These are phyloP conservation scores for Ammodytes dubius DNA, from an alignment of 2,113 vertebrate species.

Conservation along the genomic window DNA sequence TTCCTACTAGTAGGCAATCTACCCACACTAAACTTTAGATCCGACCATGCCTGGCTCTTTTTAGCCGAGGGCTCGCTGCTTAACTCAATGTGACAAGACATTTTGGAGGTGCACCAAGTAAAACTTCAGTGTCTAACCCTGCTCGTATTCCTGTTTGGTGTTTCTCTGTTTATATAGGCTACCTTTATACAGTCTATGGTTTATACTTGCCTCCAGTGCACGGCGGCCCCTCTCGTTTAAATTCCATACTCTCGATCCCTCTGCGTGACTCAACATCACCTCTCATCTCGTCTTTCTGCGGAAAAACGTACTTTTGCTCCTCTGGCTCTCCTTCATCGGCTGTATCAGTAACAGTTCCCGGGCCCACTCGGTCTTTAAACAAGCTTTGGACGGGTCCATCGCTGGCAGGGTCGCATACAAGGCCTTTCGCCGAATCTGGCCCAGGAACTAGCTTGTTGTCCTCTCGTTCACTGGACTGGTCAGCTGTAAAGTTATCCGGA, in stretches of 20 bases:
- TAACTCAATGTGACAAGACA: not conserved
- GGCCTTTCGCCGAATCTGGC: not conserved
- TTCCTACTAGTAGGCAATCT: no score
- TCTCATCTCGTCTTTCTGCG: not conserved
- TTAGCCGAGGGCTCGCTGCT: no score
- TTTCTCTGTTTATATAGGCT: no score
- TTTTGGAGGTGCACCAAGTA: not conserved
- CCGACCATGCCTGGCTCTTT: not conserved
- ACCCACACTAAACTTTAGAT: no score
- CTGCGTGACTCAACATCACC: not conserved
- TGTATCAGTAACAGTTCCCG: not conserved
- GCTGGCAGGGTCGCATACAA: accelerated
- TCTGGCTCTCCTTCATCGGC: not conserved
- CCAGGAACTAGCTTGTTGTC: accelerated
- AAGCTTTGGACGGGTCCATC: not conserved
- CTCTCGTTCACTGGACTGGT: not conserved
- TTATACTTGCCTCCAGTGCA: slow-evolving; percentile 35
- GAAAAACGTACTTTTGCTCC: not conserved
- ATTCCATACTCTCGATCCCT: not conserved
- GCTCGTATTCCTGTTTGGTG: no score
- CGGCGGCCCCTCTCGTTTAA: not conserved
- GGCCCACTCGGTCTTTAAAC: not conserved
- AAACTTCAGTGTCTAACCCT: not conserved
- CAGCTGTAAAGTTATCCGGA: accelerated
- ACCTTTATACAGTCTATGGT: no score